Conservation (phyloP, 1,140 invertebrate genomes). For the Drosophila sucinea region DNA sequence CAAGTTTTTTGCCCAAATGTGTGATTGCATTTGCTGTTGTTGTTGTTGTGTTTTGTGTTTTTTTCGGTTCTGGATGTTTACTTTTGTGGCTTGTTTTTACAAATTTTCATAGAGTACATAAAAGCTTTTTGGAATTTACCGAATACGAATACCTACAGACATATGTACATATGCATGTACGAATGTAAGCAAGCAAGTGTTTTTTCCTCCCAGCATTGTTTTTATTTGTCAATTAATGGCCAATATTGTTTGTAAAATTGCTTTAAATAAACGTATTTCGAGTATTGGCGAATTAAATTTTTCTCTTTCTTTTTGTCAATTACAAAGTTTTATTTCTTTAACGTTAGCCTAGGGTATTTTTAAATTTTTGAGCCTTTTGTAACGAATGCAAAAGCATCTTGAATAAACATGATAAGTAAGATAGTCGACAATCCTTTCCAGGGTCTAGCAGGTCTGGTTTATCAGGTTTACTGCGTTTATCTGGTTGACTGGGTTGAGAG, state of each 20-base stretch:
- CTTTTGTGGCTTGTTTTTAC: constrained; percentile 60
- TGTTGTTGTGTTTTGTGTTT: constrained; percentile 32
- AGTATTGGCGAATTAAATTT: constrained; percentile 40
- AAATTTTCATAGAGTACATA: constrained; percentile 66
- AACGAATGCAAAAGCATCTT: too few species aligned
- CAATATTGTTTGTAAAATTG: constrained; percentile 62
- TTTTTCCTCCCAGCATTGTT: constrained; percentile 30
- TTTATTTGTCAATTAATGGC: constrained; percentile 70
- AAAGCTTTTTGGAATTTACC: constrained; percentile 56
- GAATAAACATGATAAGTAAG: too few species aligned
- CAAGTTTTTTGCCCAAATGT: constrained; percentile 41
- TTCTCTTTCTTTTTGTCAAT: constrained; percentile 40
- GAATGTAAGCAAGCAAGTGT: constrained; percentile 1
- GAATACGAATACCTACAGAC: neutral
- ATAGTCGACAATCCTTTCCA: too few species aligned
- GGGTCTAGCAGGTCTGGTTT: too few species aligned
- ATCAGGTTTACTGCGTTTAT: too few species aligned
- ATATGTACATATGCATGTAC: neutral
- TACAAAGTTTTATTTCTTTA: neutral
- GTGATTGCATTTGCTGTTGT: constrained; percentile 6
- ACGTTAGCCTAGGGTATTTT: neutral
- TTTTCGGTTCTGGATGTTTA: constrained; percentile 59
- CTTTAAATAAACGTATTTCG: constrained; percentile 53
- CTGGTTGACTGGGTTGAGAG: too few species aligned
- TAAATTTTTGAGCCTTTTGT: neutral